Evolutionary conservation across 2,888 invertebrate species (phyloP).

Genomic region (Drosophila subquinaria): DNA sequence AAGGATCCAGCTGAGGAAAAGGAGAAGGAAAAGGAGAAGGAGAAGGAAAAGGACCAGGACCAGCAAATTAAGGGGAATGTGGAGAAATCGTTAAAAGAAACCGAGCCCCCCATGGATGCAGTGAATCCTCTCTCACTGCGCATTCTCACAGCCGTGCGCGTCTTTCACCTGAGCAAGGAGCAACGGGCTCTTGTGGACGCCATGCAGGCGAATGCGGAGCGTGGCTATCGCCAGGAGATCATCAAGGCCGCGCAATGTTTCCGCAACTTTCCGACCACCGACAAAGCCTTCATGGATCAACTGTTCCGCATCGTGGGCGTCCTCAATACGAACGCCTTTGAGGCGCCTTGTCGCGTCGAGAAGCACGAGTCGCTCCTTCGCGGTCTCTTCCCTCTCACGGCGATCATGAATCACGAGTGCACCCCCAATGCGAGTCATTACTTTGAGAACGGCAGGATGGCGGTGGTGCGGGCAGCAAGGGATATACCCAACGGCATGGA

Average conservation of each 20-base stretch:
- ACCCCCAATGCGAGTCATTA: conserved; percentile 90
- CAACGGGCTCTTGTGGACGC: conserved; percentile 82
- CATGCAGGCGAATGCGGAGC: conserved; percentile 84
- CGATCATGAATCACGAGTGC: conserved; percentile 91
- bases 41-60: background rate
- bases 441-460: conserved; percentile 87
- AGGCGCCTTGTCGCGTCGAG: conserved; percentile 81
- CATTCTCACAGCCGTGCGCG: conserved; percentile 83
- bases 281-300: conserved; percentile 81
- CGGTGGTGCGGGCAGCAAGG: conserved; percentile 88
- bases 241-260: conserved; percentile 83
- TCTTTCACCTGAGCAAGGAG: conserved; percentile 80
- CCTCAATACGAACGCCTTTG: conserved; percentile 85
- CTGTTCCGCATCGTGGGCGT: conserved; percentile 84
- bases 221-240: conserved; percentile 83
- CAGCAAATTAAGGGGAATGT: too few relatives aligned
- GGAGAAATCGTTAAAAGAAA: too few relatives aligned
- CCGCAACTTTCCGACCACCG: conserved; percentile 83
- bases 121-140: conserved; percentile 82
- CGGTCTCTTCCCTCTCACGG: conserved; percentile 89
- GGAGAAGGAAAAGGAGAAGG: conserved; percentile 4
- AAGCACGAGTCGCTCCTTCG: conserved; percentile 86
- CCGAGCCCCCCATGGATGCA: conserved; percentile 14
- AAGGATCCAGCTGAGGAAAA: conserved; percentile 82
- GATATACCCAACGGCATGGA: conserved; percentile 89